phyloP scores from a whole-genome alignment of 1,140 invertebrate genomes.

The Bombus impatiens region DNA sequence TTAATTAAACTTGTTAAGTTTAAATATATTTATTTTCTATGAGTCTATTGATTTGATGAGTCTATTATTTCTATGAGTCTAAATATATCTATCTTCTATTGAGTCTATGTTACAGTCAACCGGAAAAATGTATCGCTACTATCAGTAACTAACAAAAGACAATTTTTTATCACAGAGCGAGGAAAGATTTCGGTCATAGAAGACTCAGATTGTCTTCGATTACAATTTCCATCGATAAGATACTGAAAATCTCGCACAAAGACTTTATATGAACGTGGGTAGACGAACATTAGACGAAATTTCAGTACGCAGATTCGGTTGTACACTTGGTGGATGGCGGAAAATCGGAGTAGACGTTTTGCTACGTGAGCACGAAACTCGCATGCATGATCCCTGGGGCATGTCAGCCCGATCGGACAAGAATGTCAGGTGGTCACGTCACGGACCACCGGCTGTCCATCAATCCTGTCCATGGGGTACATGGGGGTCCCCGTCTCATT shows the following conservation, averaged over 20 bases:
- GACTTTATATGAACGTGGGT: neutral
- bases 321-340: slow-evolving; percentile 12
- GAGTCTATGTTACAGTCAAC: too few relatives aligned
- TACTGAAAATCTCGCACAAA: neutral
- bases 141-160: too few relatives aligned
- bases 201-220: neutral
- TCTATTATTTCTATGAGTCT: too few relatives aligned
- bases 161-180: too few relatives aligned
- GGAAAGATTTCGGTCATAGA: too few relatives aligned
- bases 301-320: slow-evolving; percentile 14
- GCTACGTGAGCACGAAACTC: slow-evolving; percentile 75
- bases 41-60: too few relatives aligned
- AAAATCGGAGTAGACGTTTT: slow-evolving; percentile 71
- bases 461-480: slow-evolving; percentile 74
- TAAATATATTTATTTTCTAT: too few relatives aligned
- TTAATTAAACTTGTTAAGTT: too few relatives aligned
- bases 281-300: slow-evolving; percentile 15
- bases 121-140: too few relatives aligned
- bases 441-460: slow-evolving; percentile 79
- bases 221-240: neutral
- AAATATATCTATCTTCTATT: too few relatives aligned
- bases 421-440: slow-evolving; percentile 78
- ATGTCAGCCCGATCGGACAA: slow-evolving; percentile 77
- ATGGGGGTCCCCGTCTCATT: slow-evolving; percentile 57
- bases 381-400: slow-evolving; percentile 77